Percentiles rank a stretch among this genome's conserved stretches.
These are phyloP conservation scores for Chelonia mydas DNA, from an alignment of 2,797 vertebrate species.

Conservation along the genomic window DNA sequence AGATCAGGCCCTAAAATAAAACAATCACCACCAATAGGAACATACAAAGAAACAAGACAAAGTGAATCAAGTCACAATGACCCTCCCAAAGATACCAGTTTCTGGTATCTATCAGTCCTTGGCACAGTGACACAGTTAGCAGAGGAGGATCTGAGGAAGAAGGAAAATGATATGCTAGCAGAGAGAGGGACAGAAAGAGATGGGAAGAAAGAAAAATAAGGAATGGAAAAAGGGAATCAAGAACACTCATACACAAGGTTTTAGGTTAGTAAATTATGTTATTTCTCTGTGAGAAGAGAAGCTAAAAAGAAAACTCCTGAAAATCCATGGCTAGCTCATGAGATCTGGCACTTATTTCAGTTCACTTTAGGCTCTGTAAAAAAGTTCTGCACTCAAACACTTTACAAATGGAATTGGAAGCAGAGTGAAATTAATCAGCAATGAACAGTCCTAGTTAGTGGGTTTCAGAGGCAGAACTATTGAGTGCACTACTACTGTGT, in stretches of 20 bases:
- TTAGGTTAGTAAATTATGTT: not conserved
- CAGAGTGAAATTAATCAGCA: not conserved
- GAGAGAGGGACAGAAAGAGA: accelerated
- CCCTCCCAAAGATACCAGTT: not conserved
- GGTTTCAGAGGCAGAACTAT: not conserved
- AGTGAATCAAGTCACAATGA: not conserved
- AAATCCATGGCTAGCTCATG: not conserved
- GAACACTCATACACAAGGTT: not conserved
- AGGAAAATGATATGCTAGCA: not conserved
- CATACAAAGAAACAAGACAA: not conserved
- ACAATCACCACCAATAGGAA: accelerated
- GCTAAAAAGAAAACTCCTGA: not conserved
- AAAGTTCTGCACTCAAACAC: not conserved
- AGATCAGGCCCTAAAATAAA: not conserved
- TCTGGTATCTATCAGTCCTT: not conserved
- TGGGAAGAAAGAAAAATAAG: not conserved
- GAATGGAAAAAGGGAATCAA: not conserved
- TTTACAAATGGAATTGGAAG: not conserved
- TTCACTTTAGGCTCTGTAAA: not conserved
- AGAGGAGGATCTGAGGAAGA: not conserved
- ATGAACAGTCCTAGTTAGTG: not conserved
- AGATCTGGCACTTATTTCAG: not conserved
- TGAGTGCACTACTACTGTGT: not conserved
- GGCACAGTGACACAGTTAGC: not conserved
- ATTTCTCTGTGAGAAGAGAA: not conserved